Conservation (phyloP, 2,113 vertebrate genomes). For the Malaclemys terrapin region DNA sequence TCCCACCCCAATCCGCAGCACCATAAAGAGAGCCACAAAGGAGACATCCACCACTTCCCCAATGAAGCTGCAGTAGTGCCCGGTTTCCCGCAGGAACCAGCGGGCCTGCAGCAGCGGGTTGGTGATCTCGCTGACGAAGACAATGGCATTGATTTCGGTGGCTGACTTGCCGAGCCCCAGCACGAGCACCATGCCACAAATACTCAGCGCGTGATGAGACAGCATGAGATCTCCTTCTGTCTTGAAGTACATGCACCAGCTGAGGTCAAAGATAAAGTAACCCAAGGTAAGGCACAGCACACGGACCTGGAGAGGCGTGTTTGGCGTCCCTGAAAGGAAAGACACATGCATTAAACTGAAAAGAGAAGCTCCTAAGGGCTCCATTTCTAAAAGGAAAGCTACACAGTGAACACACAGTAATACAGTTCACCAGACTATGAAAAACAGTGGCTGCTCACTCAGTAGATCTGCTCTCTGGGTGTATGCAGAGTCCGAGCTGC, state of each 20-base stretch:
- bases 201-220: conserved; percentile 89
- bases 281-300: conserved; percentile 87
- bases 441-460: neutral
- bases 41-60: conserved; percentile 84
- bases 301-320: conserved; percentile 85
- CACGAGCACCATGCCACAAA: conserved; percentile 87
- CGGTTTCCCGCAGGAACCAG: conserved; percentile 89
- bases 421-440: neutral
- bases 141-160: conserved; percentile 84
- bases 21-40: conserved; percentile 87
- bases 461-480: neutral
- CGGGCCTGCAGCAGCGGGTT: conserved; percentile 91
- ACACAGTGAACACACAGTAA: neutral
- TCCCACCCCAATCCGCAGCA: conserved; percentile 86
- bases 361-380: neutral
- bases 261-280: conserved; percentile 92
- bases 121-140: conserved; percentile 91
- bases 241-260: conserved; percentile 89
- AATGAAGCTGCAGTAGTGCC: conserved; percentile 74
- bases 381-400: neutral
- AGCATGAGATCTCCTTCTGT: conserved; percentile 89
- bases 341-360: accelerated
- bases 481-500: neutral
- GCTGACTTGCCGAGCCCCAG: conserved; percentile 86
- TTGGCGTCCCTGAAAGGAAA: conserved; percentile 83